phyloP scores from a whole-genome alignment of 2,888 invertebrate species.

The Lasioglossum villosulum region DNA sequence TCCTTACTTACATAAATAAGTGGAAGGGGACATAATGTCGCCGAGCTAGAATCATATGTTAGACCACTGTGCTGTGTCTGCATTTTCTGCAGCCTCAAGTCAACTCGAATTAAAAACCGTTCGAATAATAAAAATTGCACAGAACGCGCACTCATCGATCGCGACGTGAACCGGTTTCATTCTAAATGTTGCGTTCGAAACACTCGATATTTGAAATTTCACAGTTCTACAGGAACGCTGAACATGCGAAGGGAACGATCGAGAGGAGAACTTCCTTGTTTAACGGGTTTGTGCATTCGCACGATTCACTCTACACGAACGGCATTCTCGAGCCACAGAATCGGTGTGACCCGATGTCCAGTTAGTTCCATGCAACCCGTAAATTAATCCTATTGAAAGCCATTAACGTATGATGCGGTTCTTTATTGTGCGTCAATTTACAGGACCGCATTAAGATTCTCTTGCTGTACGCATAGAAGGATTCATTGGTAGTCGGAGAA shows the following conservation, averaged over 20 bases:
- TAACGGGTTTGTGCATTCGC: not conserved
- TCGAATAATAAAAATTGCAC: not conserved
- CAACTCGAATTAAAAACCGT: not conserved
- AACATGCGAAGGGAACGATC: not conserved
- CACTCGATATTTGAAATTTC: not conserved
- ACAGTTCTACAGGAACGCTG: not conserved
- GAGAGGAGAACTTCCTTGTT: not conserved
- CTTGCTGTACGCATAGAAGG: constrained; percentile 39
- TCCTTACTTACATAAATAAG: not conserved
- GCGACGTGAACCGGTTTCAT: not conserved
- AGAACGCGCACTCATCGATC: not conserved
- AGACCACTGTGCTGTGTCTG: not conserved
- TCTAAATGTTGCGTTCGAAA: not conserved
- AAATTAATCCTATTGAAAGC: constrained; percentile 77
- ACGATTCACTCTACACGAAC: constrained; percentile 9
- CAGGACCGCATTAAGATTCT: constrained; percentile 68
- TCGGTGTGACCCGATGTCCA: constrained; percentile 42
- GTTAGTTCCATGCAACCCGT: constrained; percentile 59
- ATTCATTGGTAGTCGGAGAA: constrained; percentile 43
- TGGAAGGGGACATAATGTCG: not conserved
- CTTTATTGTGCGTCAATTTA: constrained; percentile 77
- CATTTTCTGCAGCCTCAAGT: not conserved
- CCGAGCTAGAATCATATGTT: not conserved
- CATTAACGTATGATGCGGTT: constrained; percentile 73
- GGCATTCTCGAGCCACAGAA: constrained; percentile 40